Conservation (phyloP, 2,888 invertebrate genomes). For the Monoplex corrugatus region DNA sequence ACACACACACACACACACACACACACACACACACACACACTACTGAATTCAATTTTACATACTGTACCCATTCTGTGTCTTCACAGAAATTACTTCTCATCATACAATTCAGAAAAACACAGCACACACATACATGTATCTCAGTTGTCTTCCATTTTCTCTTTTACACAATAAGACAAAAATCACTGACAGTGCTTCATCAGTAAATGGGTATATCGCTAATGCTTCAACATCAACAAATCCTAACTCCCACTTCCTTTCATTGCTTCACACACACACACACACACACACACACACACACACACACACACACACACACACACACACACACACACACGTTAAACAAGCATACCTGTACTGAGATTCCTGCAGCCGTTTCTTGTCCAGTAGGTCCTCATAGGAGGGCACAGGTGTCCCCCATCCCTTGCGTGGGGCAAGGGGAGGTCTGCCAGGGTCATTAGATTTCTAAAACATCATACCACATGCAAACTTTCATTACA, state of each 20-base stretch:
- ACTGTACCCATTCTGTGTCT: too few relatives aligned
- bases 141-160: too few relatives aligned
- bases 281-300: conserved; percentile 8
- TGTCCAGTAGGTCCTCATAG: conserved; percentile 79
- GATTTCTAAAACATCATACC: neutral
- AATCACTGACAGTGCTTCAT: too few relatives aligned
- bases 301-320: neutral
- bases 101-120: too few relatives aligned
- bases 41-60: neutral
- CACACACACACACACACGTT: neutral
- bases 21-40: conserved; percentile 9
- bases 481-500: too few relatives aligned
- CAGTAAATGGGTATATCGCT: too few relatives aligned
- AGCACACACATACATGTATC: too few relatives aligned
- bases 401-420: conserved; percentile 77
- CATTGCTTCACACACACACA: too few relatives aligned
- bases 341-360: conserved; percentile 71
- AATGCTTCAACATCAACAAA: neutral
- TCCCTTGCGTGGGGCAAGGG: conserved; percentile 59
- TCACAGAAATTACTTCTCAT: too few relatives aligned
- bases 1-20: neutral
- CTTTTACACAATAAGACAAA: too few relatives aligned
- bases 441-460: neutral
- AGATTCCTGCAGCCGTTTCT: conserved; percentile 76
- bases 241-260: neutral